Evolutionary conservation across 2,888 invertebrate genomes (phyloP), one percentile per base, ranked within the genome.

Genomic region (Catocala fraxini): DNA sequence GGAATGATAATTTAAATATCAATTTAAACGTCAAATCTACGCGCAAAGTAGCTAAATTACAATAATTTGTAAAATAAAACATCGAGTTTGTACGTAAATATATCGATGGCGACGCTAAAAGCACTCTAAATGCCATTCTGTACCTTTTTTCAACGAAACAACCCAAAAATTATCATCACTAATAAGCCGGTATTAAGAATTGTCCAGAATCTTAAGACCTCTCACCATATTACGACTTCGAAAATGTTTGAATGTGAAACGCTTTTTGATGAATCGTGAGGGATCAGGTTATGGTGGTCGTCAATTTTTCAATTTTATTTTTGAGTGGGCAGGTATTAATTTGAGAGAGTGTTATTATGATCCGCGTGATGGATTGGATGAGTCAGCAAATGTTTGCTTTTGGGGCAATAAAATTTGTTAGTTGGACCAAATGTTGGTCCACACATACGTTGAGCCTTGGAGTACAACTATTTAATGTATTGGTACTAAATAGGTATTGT

Each of bases 321-420:
- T 82, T 81, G 81, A 82, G 82, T 80, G 73, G 91, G 89, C 92
- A 92, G 93, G 93, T 93, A 92, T 89, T 91, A 92, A 93, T 93
- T 93, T 92, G 88, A 83, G 82, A 73, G 84, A 80, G 87, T 86
- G 86, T 90, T 92, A 92, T 92, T 88, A 91, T 89, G 89, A 91
- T 89, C 89, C 84, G 69, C 46, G 84, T 93, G 93, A 93, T 93
- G 93, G 92, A 93, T 93, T 89, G 92, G 89, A 83, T 93, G 93
- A 93, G 75, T 87, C 75, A 76, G 89, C 92, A 72, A 84, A 83
- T 88, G 81, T 84, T 89, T 83, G 73, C 61, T 75, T 79, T 82
- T 73, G 71, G 75, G 78, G 67, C 73, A 75, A 80, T 83, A 85
- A 81, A 74, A 68, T 15, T 69, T 79, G 70, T 78, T 79, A 68